Evolutionary conservation across 1,140 invertebrate species (phyloP).

Genomic region (Camponotus pennsylvanicus): DNA sequence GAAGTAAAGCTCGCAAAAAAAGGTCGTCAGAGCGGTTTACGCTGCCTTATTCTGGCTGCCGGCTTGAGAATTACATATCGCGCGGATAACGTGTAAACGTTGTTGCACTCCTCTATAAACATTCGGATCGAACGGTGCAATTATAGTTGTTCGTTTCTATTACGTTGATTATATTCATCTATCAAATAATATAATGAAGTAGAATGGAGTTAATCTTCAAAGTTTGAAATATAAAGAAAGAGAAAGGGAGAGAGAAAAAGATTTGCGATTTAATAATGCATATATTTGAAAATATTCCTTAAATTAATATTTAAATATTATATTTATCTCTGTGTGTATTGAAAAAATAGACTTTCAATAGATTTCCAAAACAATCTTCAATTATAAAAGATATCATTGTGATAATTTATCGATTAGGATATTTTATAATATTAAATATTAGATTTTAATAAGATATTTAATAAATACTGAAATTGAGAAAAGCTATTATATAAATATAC

Average conservation of each 20-base stretch:
- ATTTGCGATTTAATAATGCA: neutral
- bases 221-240: neutral
- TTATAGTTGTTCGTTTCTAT: constrained; percentile 55
- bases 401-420: no score
- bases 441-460: no score
- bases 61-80: constrained; percentile 54
- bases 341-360: no score
- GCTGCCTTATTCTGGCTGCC: constrained; percentile 58
- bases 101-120: constrained; percentile 39
- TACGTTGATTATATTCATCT: constrained; percentile 39
- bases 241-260: neutral
- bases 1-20: constrained; percentile 53
- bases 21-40: constrained; percentile 51
- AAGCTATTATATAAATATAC: neutral
- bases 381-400: no score
- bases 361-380: no score
- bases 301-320: neutral
- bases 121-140: constrained; percentile 49
- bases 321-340: no score
- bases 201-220: constrained; percentile 12
- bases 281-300: neutral
- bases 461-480: no score
- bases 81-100: constrained; percentile 56
- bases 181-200: neutral
- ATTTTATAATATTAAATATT: no score